phyloP scores from a whole-genome alignment of 2,113 vertebrate species.

The Callipepla squamata region DNA sequence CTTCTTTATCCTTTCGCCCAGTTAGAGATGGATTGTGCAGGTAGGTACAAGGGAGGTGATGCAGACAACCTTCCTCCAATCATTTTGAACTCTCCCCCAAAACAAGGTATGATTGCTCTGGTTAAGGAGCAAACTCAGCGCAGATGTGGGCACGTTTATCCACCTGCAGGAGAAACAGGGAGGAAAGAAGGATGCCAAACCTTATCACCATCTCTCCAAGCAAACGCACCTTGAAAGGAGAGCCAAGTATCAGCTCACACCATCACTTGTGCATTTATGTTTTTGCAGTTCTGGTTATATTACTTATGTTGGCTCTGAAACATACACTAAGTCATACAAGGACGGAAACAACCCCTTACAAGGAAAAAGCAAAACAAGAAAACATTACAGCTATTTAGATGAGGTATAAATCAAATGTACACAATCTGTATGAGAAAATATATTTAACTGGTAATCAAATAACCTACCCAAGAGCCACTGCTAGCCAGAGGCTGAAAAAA shows the following conservation, averaged over 20 bases:
- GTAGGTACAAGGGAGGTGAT: neutral
- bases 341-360: neutral
- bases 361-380: neutral
- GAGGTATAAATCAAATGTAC: neutral
- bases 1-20: neutral
- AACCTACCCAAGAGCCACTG: conserved; percentile 13
- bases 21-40: neutral
- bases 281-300: neutral
- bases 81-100: neutral
- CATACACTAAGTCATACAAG: neutral
- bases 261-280: fast-evolving
- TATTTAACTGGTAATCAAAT: conserved; percentile 15
- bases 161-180: neutral
- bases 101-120: neutral
- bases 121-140: neutral
- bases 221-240: neutral
- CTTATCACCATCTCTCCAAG: neutral
- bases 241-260: neutral
- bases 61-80: neutral
- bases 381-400: neutral
- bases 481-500: neutral
- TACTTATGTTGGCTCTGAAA: neutral
- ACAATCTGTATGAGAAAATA: neutral
- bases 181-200: neutral
- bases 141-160: neutral